Conservation (phyloP, 2,888 invertebrate genomes). For the Scaptodrosophila latifasciaeformis region DNA sequence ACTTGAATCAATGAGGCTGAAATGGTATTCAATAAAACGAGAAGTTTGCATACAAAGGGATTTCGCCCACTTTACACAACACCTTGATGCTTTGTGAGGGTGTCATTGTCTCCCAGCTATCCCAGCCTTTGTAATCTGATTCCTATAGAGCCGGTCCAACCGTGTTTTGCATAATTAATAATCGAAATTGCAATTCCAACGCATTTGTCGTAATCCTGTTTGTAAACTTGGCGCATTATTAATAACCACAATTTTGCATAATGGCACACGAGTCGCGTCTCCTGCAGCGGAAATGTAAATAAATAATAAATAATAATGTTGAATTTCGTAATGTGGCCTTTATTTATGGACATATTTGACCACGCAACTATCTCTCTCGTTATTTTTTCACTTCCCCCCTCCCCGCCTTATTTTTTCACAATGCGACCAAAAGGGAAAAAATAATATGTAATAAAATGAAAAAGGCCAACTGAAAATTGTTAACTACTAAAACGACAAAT, state of each 20-base stretch:
- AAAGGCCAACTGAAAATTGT: neutral
- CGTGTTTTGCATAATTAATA: conserved; percentile 36
- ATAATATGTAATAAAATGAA: too few relatives aligned
- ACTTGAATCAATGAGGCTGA: conserved; percentile 38
- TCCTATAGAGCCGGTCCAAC: too few relatives aligned
- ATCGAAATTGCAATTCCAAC: conserved; percentile 27
- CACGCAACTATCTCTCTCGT: too few relatives aligned
- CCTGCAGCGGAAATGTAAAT: conserved; percentile 49
- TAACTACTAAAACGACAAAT: too few relatives aligned
- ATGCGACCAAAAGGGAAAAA: too few relatives aligned
- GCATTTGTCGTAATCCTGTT: conserved; percentile 48
- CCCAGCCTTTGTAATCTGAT: too few relatives aligned
- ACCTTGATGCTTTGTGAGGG: conserved; percentile 1
- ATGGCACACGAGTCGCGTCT: conserved; percentile 33
- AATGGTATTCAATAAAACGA: conserved; percentile 26
- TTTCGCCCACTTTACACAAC: neutral
- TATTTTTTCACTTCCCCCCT: too few relatives aligned
- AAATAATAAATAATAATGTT: conserved; percentile 45
- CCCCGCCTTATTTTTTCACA: too few relatives aligned
- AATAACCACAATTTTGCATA: conserved; percentile 44
- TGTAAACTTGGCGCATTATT: conserved; percentile 50
- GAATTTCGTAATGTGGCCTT: conserved; percentile 20
- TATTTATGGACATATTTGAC: conserved; percentile 7
- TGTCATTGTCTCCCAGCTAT: neutral
- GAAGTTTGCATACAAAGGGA: conserved; percentile 8